Percentiles rank a stretch among this genome's conserved stretches.
Evolutionary conservation across 2,797 vertebrate species (phyloP).

Genomic region (Poeciliopsis presidionis): DNA sequence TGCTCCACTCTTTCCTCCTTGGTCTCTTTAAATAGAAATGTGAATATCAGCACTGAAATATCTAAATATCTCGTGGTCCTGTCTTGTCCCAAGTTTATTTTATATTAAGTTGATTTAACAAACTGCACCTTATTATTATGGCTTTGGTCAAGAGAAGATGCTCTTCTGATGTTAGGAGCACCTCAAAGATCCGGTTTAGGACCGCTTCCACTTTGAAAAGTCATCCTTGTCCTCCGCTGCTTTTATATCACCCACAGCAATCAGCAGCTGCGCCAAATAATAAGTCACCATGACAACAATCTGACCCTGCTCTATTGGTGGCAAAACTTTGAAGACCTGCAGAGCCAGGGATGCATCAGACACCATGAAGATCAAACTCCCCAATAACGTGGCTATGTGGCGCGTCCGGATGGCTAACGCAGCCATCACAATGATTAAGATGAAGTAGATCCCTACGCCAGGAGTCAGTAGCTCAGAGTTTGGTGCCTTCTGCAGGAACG

Average conservation of each 20-base stretch:
- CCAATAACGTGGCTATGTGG: conserved; percentile 57
- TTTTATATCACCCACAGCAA: conserved; percentile 80
- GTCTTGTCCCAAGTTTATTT: not conserved
- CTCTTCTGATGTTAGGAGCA: conserved; percentile 6
- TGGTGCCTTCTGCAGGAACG: conserved; percentile 66
- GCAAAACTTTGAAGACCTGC: conserved; percentile 73
- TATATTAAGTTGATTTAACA: not conserved
- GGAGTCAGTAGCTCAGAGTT: conserved; percentile 64
- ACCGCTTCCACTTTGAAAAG: conserved; percentile 78
- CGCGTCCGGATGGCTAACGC: conserved; percentile 72
- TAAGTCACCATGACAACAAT: conserved; percentile 85
- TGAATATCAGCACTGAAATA: not conserved
- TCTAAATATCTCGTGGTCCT: not conserved
- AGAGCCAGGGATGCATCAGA: conserved; percentile 83
- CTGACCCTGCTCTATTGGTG: conserved; percentile 54
- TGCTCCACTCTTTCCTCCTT: conserved; percentile 4
- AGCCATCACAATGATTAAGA: conserved; percentile 76
- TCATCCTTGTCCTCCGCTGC: conserved; percentile 60
- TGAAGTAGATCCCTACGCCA: conserved; percentile 73
- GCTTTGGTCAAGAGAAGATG: not conserved
- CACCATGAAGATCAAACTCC: conserved; percentile 80
- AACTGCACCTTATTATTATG: not conserved
- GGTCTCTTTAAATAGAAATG: not conserved
- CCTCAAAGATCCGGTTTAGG: conserved; percentile 49
- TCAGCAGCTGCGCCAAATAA: conserved; percentile 85